Percentiles rank a stretch among this genome's conserved stretches.
Conservation (phyloP, 2,797 vertebrate genomes). For the Emydoidea blandingii region DNA sequence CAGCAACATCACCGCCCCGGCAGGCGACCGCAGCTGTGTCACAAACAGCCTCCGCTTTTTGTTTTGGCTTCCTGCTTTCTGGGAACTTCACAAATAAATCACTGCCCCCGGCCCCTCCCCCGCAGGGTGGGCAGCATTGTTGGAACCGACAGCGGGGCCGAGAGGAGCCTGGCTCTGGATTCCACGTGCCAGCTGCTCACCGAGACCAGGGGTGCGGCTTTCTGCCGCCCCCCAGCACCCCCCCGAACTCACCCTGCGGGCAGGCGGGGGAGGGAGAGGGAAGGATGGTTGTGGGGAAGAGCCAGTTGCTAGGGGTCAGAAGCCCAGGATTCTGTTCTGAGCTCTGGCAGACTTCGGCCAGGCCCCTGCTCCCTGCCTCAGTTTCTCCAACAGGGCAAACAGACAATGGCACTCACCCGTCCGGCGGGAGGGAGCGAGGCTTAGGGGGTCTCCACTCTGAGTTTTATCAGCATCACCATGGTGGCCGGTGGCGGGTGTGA, state of each 20-base stretch:
- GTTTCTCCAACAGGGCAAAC: background rate
- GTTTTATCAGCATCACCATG: too few species aligned
- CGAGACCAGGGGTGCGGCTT: background rate
- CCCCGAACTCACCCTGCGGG: too few species aligned
- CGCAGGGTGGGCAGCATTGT: too few species aligned
- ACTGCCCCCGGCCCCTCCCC: background rate
- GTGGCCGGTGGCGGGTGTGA: rapidly evolving
- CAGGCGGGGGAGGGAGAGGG: too few species aligned
- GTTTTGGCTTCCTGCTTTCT: background rate
- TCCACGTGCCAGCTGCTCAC: background rate
- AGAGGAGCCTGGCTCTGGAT: background rate
- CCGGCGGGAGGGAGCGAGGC: too few species aligned
- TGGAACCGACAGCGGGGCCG: background rate
- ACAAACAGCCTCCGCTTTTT: background rate
- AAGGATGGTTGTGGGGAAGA: too few species aligned
- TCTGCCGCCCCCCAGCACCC: background rate
- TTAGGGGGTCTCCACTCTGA: too few species aligned
- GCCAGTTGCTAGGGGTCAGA: too few species aligned
- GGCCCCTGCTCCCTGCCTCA: background rate
- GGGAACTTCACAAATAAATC: background rate
- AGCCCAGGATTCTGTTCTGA: background rate
- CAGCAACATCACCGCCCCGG: too few species aligned
- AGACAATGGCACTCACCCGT: too few species aligned
- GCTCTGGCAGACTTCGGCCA: background rate
- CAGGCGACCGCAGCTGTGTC: background rate